Evolutionary conservation across 1,140 invertebrate genomes (phyloP).

Genomic region (Brachionus angularis): DNA sequence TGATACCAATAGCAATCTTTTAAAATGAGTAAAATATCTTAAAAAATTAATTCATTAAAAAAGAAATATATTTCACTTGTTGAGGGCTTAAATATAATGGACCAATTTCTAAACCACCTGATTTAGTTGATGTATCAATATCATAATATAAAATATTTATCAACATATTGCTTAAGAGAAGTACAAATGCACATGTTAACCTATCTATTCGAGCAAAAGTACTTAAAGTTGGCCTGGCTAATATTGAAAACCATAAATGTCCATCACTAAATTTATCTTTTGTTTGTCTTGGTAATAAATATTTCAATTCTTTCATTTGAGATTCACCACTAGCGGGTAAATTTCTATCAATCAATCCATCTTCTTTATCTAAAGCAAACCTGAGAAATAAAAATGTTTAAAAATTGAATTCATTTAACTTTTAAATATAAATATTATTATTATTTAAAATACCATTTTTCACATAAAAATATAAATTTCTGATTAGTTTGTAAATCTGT

Average conservation of each 20-base stretch:
- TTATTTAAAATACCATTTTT: conserved; percentile 49
- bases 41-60: not conserved
- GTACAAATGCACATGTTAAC: conserved; percentile 20
- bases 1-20: conserved; percentile 40
- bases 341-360: conserved; percentile 57
- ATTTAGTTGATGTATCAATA: not conserved
- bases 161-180: not conserved
- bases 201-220: conserved; percentile 10
- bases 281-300: conserved; percentile 3
- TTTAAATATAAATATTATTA: not conserved
- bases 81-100: not conserved
- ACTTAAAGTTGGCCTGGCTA: not conserved
- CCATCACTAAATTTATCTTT: conserved; percentile 20
- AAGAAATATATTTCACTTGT: too few relatives aligned
- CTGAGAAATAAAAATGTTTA: too few relatives aligned
- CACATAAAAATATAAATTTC: conserved; percentile 58
- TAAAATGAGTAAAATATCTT: conserved; percentile 58
- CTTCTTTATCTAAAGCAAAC: conserved; percentile 57
- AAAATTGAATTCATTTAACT: too few relatives aligned
- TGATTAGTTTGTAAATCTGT: conserved; percentile 62
- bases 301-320: not conserved
- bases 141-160: conserved; percentile 36
- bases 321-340: conserved; percentile 44
- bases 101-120: not conserved
- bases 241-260: conserved; percentile 32